Conservation (phyloP, 2,113 vertebrate species). For the Brachirus orientalis region DNA sequence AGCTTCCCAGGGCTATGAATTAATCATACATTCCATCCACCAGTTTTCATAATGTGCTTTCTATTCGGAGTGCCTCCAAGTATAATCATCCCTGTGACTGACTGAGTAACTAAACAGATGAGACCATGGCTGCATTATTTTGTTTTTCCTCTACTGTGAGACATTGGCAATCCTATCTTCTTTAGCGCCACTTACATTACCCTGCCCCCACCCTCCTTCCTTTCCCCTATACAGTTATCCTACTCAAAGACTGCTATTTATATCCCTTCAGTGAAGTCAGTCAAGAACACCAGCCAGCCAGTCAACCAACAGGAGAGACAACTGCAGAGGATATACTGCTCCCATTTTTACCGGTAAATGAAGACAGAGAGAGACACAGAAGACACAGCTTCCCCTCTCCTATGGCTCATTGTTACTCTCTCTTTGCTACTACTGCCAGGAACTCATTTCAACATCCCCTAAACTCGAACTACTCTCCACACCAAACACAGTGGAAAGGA, state of each 20-base stretch:
- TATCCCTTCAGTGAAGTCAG: conserved; percentile 75
- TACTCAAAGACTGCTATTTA: conserved; percentile 81
- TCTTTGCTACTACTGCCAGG: conserved; percentile 21
- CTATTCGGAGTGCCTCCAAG: conserved; percentile 57
- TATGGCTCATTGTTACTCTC: conserved; percentile 45
- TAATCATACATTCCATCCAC: conserved; percentile 69
- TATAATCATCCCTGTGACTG: conserved; percentile 62
- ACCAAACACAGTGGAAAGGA: conserved; percentile 64
- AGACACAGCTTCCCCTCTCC: conserved; percentile 41
- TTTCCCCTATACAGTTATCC: conserved; percentile 73
- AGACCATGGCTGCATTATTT: conserved; percentile 55
- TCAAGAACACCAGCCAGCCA: conserved; percentile 60
- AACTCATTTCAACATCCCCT: conserved; percentile 28
- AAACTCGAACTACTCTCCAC: conserved; percentile 50
- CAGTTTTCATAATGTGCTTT: conserved; percentile 66
- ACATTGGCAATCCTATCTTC: conserved; percentile 73
- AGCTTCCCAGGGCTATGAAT: conserved; percentile 71
- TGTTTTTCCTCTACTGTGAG: conserved; percentile 48
- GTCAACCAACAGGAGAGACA: conserved; percentile 62
- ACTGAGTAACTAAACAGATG: no score
- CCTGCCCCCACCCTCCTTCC: conserved; percentile 26
- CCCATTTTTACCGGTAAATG: conserved; percentile 55
- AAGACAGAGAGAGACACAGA: conserved; percentile 37
- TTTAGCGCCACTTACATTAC: conserved; percentile 73
- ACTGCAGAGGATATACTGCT: conserved; percentile 57